Evolutionary conservation across 2,113 vertebrate genomes (phyloP).

Genomic region (Rhinoderma darwinii): DNA sequence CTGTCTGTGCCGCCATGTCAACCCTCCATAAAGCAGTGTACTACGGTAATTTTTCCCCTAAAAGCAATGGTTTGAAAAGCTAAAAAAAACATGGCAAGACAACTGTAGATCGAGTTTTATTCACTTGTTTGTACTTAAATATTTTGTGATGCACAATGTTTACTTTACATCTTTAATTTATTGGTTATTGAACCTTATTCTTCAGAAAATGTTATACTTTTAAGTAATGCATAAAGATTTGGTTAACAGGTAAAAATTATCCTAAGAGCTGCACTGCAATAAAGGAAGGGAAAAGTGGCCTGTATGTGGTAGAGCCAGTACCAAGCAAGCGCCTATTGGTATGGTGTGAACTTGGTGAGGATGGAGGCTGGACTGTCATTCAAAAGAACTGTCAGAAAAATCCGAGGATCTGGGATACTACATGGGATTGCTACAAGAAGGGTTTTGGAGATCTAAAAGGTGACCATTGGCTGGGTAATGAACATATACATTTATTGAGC

Average conservation of each 20-base stretch:
- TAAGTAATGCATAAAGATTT: not conserved
- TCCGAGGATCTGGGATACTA: conserved; percentile 60
- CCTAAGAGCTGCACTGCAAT: conserved; percentile 69
- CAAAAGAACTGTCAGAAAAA: conserved; percentile 67
- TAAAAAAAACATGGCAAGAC: no score
- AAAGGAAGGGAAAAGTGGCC: conserved; percentile 49
- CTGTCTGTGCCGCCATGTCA: not conserved
- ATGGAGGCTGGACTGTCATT: conserved; percentile 67
- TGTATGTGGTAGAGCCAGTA: conserved; percentile 69
- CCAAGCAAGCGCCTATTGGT: conserved; percentile 64
- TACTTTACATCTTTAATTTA: no score
- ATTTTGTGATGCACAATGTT: no score
- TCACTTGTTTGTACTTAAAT: no score
- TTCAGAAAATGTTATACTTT: not conserved
- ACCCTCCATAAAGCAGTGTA: not conserved
- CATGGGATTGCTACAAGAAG: conserved; percentile 69
- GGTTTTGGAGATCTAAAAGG: conserved; percentile 64
- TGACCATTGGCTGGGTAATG: conserved; percentile 68
- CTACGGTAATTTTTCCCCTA: no score
- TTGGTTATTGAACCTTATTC: no score
- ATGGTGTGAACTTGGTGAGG: conserved; percentile 64
- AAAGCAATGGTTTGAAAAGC: no score
- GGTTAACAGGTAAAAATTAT: conserved; percentile 34
- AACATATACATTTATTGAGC: conserved; percentile 66
- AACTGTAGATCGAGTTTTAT: no score